A percentile compares a stretch with the other conserved stretches of the same genome.
Evolutionary conservation across 1,140 invertebrate species (phyloP).

Genomic region (Cydia strobilella): DNA sequence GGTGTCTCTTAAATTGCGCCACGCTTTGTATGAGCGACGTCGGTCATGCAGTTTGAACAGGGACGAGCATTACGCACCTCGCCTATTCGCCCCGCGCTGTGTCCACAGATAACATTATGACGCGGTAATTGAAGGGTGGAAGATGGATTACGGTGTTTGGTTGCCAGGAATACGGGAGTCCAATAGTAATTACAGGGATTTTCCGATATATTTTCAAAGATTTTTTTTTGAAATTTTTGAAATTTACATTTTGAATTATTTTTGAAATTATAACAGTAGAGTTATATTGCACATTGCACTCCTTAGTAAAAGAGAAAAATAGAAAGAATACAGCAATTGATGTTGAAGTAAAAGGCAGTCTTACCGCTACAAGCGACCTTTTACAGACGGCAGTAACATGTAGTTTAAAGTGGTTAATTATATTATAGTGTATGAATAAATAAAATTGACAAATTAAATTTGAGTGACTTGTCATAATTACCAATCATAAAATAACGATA

Average conservation of each 20-base stretch:
- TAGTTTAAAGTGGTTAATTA: too few species aligned
- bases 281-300: too few species aligned
- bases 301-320: too few species aligned
- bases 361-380: too few species aligned
- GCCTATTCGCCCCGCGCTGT: conserved; percentile 7
- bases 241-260: too few species aligned
- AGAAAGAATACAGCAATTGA: too few species aligned
- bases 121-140: conserved; percentile 17
- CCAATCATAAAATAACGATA: background rate
- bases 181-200: background rate
- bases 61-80: background rate
- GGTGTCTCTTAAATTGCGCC: background rate
- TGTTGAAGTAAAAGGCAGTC: too few species aligned
- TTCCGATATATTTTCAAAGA: background rate
- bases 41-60: conserved; percentile 12
- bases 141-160: conserved; percentile 20
- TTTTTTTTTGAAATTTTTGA: too few species aligned
- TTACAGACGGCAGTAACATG: too few species aligned
- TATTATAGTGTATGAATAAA: too few species aligned
- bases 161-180: background rate
- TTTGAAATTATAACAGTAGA: too few species aligned
- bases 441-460: too few species aligned
- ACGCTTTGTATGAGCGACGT: background rate
- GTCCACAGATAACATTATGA: conserved; percentile 11
- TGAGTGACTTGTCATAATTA: background rate